Conservation (phyloP, 2,113 vertebrate genomes). For the Eulemur macaco region DNA sequence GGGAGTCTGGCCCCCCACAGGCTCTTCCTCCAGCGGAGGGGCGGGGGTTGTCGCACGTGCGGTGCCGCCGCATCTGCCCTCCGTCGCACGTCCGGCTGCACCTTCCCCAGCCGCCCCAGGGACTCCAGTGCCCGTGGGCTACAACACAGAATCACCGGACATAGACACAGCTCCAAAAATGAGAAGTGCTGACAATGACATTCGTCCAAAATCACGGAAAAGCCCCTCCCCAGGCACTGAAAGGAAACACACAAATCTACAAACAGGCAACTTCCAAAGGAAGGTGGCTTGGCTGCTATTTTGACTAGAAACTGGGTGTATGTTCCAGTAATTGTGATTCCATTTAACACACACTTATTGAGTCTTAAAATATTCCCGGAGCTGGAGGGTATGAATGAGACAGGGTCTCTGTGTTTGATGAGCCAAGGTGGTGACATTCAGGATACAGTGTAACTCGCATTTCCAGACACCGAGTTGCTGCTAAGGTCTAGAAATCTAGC, state of each 20-base stretch:
- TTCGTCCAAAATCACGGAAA: not conserved
- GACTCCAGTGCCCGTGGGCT: conserved; percentile 96
- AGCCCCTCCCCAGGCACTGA: not conserved
- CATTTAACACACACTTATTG: not conserved
- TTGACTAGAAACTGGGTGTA: not conserved
- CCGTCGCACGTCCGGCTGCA: conserved; percentile 94
- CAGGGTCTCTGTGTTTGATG: not conserved
- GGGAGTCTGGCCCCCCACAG: conserved; percentile 92
- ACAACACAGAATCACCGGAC: not conserved
- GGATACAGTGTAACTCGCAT: not conserved
- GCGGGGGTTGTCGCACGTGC: conserved; percentile 92
- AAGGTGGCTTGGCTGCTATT: not conserved
- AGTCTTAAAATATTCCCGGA: not conserved
- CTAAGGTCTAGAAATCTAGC: not conserved
- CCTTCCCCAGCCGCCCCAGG: conserved; percentile 93
- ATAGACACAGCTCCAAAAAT: not conserved
- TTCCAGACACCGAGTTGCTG: not conserved
- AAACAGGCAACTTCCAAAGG: not conserved
- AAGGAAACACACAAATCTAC: not conserved
- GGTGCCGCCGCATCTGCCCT: conserved; percentile 92
- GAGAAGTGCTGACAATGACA: not conserved
- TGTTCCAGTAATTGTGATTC: not conserved
- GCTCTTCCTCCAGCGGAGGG: conserved; percentile 92
- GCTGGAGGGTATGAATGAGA: not conserved
- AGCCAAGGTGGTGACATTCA: not conserved